These are phyloP conservation scores for human DNA, from an alignment of 2,113 vertebrate species.

Conservation along the genomic window DNA sequence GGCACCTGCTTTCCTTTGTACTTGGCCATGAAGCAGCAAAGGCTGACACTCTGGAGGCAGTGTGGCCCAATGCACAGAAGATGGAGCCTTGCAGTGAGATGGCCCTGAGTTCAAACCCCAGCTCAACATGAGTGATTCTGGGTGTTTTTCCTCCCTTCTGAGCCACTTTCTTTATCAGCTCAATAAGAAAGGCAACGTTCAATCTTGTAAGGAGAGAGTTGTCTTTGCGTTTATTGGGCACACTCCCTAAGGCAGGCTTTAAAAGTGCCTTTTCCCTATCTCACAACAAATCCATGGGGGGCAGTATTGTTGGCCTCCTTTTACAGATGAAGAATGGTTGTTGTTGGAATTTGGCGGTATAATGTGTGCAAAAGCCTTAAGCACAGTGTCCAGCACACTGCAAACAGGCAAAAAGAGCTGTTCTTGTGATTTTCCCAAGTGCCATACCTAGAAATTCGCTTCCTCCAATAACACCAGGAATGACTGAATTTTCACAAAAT, in stretches of 20 bases:
- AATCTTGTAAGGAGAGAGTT: not conserved
- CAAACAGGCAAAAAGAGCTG: not conserved
- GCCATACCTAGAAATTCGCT: not conserved
- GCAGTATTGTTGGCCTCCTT: not conserved
- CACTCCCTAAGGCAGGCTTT: not conserved
- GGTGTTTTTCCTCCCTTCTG: not conserved
- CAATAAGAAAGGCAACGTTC: too few relatives aligned
- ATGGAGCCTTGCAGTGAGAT: not conserved
- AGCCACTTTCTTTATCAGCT: not conserved
- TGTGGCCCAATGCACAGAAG: not conserved
- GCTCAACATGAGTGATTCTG: not conserved
- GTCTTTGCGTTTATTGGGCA: not conserved
- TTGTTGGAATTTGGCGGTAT: accelerated
- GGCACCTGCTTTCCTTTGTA: not conserved
- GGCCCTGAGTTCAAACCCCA: not conserved
- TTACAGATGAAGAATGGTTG: not conserved
- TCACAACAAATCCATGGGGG: not conserved
- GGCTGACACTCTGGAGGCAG: not conserved
- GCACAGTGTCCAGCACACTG: not conserved
- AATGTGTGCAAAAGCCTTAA: accelerated
- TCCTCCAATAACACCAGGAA: not conserved
- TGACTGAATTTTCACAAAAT: not conserved
- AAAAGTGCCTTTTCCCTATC: not conserved
- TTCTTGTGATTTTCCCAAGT: not conserved
- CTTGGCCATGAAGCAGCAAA: not conserved